A percentile compares a stretch with the other conserved stretches of the same genome.
Conservation (phyloP, 2,113 vertebrate genomes). For the Steatornis caripensis region DNA sequence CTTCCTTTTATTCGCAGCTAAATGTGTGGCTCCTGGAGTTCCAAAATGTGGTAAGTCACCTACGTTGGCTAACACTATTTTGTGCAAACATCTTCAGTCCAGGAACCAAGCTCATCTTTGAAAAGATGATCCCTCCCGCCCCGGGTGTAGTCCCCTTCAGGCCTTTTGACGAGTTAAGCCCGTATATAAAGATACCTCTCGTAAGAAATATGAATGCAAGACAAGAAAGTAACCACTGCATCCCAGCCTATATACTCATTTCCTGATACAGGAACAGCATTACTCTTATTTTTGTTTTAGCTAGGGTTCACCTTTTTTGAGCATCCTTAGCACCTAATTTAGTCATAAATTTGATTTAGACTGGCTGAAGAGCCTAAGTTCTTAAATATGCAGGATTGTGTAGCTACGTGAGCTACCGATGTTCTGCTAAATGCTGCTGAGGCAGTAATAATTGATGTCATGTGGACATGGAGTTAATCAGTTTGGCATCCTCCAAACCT, state of each 20-base stretch:
- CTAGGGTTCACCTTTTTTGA: background rate
- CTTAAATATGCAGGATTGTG: background rate
- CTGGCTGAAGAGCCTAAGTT: background rate
- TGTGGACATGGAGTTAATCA: background rate
- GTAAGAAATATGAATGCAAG: background rate
- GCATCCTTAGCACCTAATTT: background rate
- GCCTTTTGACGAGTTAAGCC: background rate
- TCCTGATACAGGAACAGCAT: background rate
- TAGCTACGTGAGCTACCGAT: background rate
- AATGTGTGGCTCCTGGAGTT: background rate
- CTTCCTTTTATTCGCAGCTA: background rate
- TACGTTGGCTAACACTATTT: background rate
- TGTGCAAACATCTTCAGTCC: background rate
- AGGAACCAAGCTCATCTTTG: background rate
- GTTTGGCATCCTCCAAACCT: background rate
- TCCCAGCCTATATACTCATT: background rate
- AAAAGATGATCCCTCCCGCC: background rate
- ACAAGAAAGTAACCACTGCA: background rate
- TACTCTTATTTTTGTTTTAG: background rate
- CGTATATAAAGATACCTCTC: background rate
- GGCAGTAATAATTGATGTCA: background rate
- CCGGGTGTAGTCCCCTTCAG: background rate
- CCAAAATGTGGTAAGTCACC: background rate
- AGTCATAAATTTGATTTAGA: background rate
- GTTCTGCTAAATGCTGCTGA: background rate